Conservation (phyloP, 2,888 invertebrate genomes). For the Xanthia togata region DNA sequence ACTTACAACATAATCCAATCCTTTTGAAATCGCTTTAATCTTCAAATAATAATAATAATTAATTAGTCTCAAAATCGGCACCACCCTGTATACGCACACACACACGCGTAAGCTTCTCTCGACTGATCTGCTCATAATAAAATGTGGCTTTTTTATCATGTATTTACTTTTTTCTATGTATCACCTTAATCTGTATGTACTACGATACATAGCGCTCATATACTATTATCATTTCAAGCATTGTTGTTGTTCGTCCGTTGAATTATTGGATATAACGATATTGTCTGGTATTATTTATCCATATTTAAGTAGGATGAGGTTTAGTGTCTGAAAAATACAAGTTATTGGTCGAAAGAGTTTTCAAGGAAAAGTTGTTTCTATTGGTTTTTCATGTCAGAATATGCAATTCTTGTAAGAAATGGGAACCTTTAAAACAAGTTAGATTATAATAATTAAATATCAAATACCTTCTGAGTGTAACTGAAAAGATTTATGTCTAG, state of each 20-base stretch:
- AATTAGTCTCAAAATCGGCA: constrained; percentile 55
- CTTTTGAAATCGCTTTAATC: constrained; percentile 10
- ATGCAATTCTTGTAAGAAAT: neutral
- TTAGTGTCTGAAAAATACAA: neutral
- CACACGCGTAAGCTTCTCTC: constrained; percentile 76
- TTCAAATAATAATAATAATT: constrained; percentile 47
- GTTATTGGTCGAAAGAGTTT: neutral
- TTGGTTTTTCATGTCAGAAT: neutral
- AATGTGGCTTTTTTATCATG: constrained; percentile 89
- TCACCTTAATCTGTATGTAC: constrained; percentile 78
- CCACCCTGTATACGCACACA: constrained; percentile 81
- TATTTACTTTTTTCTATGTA: constrained; percentile 90
- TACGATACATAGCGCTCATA: constrained; percentile 68
- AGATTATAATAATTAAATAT: neutral
- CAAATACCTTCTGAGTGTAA: too few species aligned
- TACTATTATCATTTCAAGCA: constrained; percentile 67
- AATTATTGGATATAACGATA: constrained; percentile 61
- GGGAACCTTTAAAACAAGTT: neutral
- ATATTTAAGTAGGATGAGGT: neutral
- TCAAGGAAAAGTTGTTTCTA: neutral
- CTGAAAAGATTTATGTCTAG: neutral
- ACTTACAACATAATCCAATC: neutral
- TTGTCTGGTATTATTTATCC: constrained; percentile 29
- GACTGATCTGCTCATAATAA: constrained; percentile 89
- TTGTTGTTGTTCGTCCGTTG: constrained; percentile 67